Percentiles rank a stretch among this genome's conserved stretches.
phyloP scores from a whole-genome alignment of 2,888 invertebrate genomes.

The Drosophila nigricruria region DNA sequence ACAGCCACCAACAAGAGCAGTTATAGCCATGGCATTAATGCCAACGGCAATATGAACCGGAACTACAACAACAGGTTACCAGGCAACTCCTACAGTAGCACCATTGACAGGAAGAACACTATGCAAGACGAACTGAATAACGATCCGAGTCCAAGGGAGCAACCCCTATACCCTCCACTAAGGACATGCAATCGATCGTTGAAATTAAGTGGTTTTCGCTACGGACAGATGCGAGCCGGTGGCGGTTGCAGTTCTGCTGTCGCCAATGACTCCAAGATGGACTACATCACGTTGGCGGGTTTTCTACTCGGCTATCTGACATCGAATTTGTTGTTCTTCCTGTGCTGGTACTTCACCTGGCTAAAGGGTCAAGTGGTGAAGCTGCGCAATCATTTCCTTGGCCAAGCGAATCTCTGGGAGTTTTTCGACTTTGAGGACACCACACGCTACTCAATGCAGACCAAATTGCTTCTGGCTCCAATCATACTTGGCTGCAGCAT shows the following conservation, averaged over 20 bases:
- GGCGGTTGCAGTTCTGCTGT: background rate
- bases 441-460: constrained; percentile 53
- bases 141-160: background rate
- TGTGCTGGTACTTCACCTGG: constrained; percentile 73
- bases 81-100: background rate
- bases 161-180: background rate
- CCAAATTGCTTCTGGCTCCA: constrained; percentile 72
- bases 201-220: constrained; percentile 1
- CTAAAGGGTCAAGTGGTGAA: constrained; percentile 61
- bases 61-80: background rate
- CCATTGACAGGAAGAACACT: background rate
- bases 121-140: background rate
- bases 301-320: constrained; percentile 64
- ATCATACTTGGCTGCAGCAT: constrained; percentile 59
- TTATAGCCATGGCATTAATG: background rate
- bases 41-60: background rate
- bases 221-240: background rate
- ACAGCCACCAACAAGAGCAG: background rate
- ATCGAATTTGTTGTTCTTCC: constrained; percentile 66
- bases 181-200: constrained; percentile 4
- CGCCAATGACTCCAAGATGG: constrained; percentile 45
- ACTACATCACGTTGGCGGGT: constrained; percentile 73
- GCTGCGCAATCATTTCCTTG: constrained; percentile 65
- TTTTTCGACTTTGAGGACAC: constrained; percentile 73
- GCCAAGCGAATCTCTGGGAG: constrained; percentile 63